Base-by-base conservation (phyloP, 2,797 vertebrate species). In the Eurystomus glaucurus region DNA sequence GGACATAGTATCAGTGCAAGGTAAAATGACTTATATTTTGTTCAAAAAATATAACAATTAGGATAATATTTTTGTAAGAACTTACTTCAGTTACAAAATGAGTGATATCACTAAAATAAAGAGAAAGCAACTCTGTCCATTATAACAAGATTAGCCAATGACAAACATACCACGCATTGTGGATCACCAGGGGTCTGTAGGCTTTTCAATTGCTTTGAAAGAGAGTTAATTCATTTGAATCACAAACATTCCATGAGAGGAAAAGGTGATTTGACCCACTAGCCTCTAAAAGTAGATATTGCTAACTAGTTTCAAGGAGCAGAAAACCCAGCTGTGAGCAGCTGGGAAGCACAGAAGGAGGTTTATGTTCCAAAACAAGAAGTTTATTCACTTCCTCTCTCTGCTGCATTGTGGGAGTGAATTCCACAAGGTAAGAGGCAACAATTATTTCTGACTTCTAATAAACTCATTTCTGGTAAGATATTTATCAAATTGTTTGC, bases 231-330 rank as follows among this genome's bases (percentile, higher is more conserved):
- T 72, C 16, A n/a, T 82, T 87, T 87, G 39, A 25, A 41, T 91
- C 70, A 46, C 62, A 80, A 74, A 33, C 41, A n/a, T n/a, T 52
- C 62, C 35, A 19, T 28, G 51, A 74, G 66, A 93, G 6, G 51
- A 91, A 85, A 86, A 83, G 48, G 48, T 62, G 62, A 89, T 93
- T 69, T 92, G 60, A 92, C 77, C 54, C 83, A 80, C 41, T 41
- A 29, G 10, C 18, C 22, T 93, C 14, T 55, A 51, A 64, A 78
- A 72, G 33, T 4, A 84, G 62, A 84, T 14, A 18, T 85, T 48
- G 21, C 82, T 74, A 52, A 72, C 45, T 23, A n/a, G 28, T 78
- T 88, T 81, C 37, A 84, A 69, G 79, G 13, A 85, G 21, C 21
- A 94, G 64, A 68, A 92, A 74, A 76, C 12, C 48, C 48, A 64